Base-by-base conservation (phyloP, 2,888 invertebrate species). In the Ectemnius lituratus region DNA sequence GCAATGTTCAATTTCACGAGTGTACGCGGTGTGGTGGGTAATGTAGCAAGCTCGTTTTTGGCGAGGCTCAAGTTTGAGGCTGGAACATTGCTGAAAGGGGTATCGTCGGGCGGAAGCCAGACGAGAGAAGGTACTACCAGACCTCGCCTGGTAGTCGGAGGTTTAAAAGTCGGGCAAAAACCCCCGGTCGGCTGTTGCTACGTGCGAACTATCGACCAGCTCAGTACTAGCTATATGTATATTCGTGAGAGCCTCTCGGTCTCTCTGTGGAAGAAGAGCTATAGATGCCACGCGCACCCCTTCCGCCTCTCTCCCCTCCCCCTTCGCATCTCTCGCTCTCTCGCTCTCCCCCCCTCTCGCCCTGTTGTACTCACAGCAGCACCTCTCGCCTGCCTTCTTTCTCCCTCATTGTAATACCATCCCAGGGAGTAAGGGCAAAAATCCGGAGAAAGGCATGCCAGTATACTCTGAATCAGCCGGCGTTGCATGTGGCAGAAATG, bases 121-220 rank as follows among this genome's bases (percentile, higher is more conserved):
- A 52, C 52, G 52, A 52, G 52, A 52, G 52, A 52, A 52, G 52
- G 52, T 52, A 52, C 37, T 37, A 37, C 52, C 52, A 52, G 52
- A 52, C 11, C 52, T 14, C 52, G 52, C 16, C 52, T 52, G 16
- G 52, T 52, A 52, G 52, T 52, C 68, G 59, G 64, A 67, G 83
- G 77, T 84, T 84, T 80, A 83, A 85, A 87, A 85, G 84, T 84
- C 83, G 85, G 83, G 85, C 80, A 80, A 85, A 86, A 86, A 83
- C 78, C 76, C 75, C 78, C 81, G 80, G 81, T 82, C 81, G 84
- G 82, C 85, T 86, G 87, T 88, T 88, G 87, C 87, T 87, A 87
- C 86, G 86, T 86, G 86, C 18, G 81, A 84, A 84, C 85, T 88
- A 87, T 87, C 87, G 87, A 88, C 87, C 87, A 84, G 52, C 52